Evolutionary conservation across 2,888 invertebrate genomes (phyloP), one percentile per base, ranked within the genome.

Genomic region (Saturnia japonica): DNA sequence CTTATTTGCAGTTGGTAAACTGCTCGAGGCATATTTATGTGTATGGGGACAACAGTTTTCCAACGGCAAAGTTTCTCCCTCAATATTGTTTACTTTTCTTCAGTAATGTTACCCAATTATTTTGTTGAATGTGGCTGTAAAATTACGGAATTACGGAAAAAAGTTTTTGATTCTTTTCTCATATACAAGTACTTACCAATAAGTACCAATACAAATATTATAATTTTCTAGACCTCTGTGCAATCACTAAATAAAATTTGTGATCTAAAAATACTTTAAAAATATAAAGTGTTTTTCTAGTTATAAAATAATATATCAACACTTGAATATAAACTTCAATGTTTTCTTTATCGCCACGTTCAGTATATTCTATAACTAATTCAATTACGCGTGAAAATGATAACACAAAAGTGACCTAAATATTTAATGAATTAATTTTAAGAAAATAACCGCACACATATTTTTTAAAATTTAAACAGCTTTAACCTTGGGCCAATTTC

Each of bases 401-500:
- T 64, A 40, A 64, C 34, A 64, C 40, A 40, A 40, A 64, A 68
- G 8, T 54, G 51, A 54, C 28, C 68, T 68, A 66, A 64, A 70
- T 51, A 54, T 14, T 25, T 28, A 60, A 22, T 25, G 40, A 64
- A 64, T 40, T 64, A 16, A 64, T 64, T n/a, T n/a, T 12, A 28
- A 64, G 40, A 64, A 64, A 62, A 9, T 62, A 34, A 62, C 34
- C 62, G 62, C 62, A 22, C 54, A 64, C 42, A 47, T 11, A 43
- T 28, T 57, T 22, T 64, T 67, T 0, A 45, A 62, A 62, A 42
- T 19, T 22, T 22, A n/a, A 16, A 64, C 64, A 64, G 64, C 34
- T 64, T 34, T 8, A 47, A 64, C n/a, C 54, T 54, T 69, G 62
- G 69, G 77, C 85, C 91, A 89, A 85, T 84, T 75, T 79, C 76